These are phyloP conservation scores for Caenorhabditis sinica DNA, from an alignment of 2,888 invertebrate genomes.

Conservation along the genomic window DNA sequence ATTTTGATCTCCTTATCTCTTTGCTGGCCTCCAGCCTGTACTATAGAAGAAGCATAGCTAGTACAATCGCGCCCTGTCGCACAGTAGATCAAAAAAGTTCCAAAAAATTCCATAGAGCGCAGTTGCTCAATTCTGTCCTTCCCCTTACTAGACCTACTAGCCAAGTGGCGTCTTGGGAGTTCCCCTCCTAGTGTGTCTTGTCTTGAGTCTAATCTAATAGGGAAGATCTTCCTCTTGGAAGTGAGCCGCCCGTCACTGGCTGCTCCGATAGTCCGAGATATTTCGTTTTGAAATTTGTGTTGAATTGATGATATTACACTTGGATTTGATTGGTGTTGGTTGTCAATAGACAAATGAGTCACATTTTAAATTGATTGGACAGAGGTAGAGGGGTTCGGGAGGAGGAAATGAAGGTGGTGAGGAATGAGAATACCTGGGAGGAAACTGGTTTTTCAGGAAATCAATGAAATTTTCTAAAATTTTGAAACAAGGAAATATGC, in stretches of 20 bases:
- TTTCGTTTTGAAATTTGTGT: not conserved
- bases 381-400: not conserved
- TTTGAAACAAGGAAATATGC: no score
- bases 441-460: constrained; percentile 6
- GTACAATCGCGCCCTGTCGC: no score
- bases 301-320: constrained; percentile 19
- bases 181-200: no score
- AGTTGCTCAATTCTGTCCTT: no score
- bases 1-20: no score
- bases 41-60: no score
- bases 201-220: constrained; percentile 34
- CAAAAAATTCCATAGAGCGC: no score
- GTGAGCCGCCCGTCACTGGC: not conserved
- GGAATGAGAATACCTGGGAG: constrained; percentile 16
- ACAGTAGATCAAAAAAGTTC: no score
- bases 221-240: constrained; percentile 2
- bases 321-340: not conserved
- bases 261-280: not conserved
- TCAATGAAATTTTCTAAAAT: no score
- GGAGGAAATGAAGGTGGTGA: not conserved
- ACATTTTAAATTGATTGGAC: constrained; percentile 5
- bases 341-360: not conserved
- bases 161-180: constrained; percentile 47
- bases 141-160: no score
- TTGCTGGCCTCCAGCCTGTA: no score